Evolutionary conservation across 2,888 invertebrate species (phyloP).

Genomic region (Colostygia pectinataria): DNA sequence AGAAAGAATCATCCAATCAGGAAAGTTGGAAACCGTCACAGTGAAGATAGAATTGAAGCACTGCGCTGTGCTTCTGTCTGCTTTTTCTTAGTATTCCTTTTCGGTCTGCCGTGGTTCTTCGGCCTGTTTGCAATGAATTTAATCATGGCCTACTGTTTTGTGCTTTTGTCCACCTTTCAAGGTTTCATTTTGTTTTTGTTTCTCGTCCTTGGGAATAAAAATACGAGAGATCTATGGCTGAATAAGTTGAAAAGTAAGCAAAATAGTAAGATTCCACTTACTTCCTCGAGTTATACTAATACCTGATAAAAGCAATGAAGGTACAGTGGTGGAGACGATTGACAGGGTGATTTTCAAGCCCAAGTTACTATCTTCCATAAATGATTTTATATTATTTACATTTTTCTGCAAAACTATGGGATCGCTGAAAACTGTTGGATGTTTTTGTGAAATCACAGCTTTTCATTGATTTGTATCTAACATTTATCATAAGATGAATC

Average conservation of each 20-base stretch:
- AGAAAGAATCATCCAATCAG: slow-evolving; percentile 63
- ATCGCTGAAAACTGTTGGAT: no score
- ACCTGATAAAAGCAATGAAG: slow-evolving; percentile 64
- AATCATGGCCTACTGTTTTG: slow-evolving; percentile 81
- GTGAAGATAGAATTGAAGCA: slow-evolving; percentile 73
- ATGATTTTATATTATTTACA: slow-evolving; percentile 72
- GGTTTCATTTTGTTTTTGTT: slow-evolving; percentile 85
- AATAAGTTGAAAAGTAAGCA: slow-evolving; percentile 75
- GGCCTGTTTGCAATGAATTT: slow-evolving; percentile 74
- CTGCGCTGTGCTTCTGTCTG: slow-evolving; percentile 82
- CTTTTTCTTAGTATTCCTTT: slow-evolving; percentile 82
- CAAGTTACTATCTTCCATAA: slow-evolving; percentile 58
- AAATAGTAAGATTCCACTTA: slow-evolving; percentile 73
- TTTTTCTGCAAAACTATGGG: no score
- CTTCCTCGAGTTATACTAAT: slow-evolving; percentile 68
- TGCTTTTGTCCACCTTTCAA: slow-evolving; percentile 80
- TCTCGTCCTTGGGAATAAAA: slow-evolving; percentile 83
- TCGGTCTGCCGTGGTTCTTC: slow-evolving; percentile 85
- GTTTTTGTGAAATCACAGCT: no score
- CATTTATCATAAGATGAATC: no score
- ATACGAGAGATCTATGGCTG: slow-evolving; percentile 82
- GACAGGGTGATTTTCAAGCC: slow-evolving; percentile 67
- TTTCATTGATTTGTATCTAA: no score
- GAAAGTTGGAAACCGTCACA: slow-evolving; percentile 50
- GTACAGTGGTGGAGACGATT: slow-evolving; percentile 44